Percentiles rank a stretch among this genome's conserved stretches.
Evolutionary conservation across 2,888 invertebrate species (phyloP).

Genomic region (Tipula helvola): DNA sequence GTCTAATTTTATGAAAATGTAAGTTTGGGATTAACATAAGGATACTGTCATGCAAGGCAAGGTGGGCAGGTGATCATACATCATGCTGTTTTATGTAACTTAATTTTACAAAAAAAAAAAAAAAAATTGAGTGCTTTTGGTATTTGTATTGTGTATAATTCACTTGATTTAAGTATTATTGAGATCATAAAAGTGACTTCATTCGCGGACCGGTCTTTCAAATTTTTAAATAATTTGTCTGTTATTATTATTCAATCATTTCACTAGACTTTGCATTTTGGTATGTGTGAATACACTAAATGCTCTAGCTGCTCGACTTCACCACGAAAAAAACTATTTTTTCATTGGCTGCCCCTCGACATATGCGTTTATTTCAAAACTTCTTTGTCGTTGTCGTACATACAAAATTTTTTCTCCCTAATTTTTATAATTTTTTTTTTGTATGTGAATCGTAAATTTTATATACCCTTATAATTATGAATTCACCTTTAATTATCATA

Average conservation of each 20-base stretch:
- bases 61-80: not conserved
- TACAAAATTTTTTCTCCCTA: not conserved
- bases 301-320: not conserved
- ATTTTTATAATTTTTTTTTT: not conserved
- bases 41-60: not conserved
- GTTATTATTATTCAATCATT: not conserved
- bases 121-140: not conserved
- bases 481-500: constrained; percentile 4
- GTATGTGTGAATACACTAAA: not conserved
- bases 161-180: not conserved
- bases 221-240: not conserved
- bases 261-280: not conserved
- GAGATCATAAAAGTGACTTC: not conserved
- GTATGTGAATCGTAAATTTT: not conserved
- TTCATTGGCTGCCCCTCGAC: not conserved
- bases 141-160: not conserved
- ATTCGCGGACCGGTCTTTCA: not conserved
- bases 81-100: not conserved
- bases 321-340: not conserved
- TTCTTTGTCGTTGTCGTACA: not conserved
- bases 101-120: not conserved
- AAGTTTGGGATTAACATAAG: not conserved
- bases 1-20: not conserved
- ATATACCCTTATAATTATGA: not conserved
- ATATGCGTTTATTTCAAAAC: not conserved